Conservation (phyloP, 2,797 vertebrate genomes). For the Pseudochaenichthys georgianus region DNA sequence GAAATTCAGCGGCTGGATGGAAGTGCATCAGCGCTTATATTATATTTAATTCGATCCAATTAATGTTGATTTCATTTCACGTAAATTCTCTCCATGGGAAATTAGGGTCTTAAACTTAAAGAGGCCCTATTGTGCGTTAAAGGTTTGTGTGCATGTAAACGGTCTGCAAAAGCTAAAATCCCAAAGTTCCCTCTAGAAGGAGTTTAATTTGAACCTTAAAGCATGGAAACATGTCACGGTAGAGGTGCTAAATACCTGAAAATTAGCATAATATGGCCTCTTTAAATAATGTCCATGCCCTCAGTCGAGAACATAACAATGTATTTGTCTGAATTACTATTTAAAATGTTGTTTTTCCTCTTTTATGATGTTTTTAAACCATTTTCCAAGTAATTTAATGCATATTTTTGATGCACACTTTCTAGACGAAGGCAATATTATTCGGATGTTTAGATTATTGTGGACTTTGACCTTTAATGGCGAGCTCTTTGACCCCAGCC, state of each 20-base stretch:
- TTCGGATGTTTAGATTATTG: background rate
- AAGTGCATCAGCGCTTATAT: conserved; percentile 1
- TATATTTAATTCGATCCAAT: conserved; percentile 33
- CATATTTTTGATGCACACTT: background rate
- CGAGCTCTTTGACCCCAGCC: conserved; percentile 1
- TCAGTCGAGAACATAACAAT: too few species aligned
- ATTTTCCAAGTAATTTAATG: background rate
- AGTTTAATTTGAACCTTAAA: too few species aligned
- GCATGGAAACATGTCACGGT: too few species aligned
- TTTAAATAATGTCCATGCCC: too few species aligned
- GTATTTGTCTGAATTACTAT: too few species aligned
- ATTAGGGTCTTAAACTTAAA: background rate
- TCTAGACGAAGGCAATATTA: background rate
- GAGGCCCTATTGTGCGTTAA: background rate
- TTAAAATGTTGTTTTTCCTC: too few species aligned
- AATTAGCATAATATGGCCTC: too few species aligned
- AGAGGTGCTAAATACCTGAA: too few species aligned
- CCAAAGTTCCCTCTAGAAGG: too few species aligned
- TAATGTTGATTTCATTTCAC: conserved; percentile 19
- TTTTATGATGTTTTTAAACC: background rate
- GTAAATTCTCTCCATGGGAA: background rate
- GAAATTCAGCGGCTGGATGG: background rate
- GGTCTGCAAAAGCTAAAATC: background rate
- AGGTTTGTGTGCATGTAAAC: too few species aligned
- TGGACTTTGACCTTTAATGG: background rate